Evolutionary conservation across 2,797 vertebrate species (phyloP).

Genomic region (Zonotrichia albicollis): DNA sequence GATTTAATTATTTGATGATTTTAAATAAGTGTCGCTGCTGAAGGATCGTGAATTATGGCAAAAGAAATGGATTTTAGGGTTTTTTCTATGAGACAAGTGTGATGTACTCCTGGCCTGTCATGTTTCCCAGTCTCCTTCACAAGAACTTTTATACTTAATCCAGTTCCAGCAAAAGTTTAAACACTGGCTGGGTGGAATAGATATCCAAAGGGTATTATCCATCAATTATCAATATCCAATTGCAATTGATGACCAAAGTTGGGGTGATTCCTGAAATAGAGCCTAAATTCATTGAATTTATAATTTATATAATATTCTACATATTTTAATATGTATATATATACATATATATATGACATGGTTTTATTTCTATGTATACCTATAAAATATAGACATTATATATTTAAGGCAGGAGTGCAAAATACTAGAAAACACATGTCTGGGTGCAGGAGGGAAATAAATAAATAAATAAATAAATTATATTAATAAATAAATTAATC

Average conservation of each 20-base stretch:
- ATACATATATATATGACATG: rapidly evolving
- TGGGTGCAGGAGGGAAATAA: neutral
- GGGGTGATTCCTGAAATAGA: neutral
- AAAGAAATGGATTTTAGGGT: neutral
- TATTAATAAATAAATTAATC: neutral
- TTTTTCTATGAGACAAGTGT: neutral
- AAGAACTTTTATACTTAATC: neutral
- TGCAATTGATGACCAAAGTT: neutral
- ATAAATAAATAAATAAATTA: neutral
- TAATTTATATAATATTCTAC: neutral
- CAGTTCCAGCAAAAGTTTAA: neutral
- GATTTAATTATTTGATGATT: neutral
- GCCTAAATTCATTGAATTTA: neutral
- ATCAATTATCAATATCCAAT: neutral
- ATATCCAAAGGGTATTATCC: neutral
- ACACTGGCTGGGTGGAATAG: neutral
- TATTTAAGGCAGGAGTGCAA: neutral
- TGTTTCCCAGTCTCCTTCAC: neutral
- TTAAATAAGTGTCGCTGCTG: neutral
- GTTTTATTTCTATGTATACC: neutral
- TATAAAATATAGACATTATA: neutral
- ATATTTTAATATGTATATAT: neutral
- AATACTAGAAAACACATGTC: neutral
- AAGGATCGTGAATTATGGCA: neutral
- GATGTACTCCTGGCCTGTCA: neutral